A percentile compares a stretch with the other conserved stretches of the same genome.
Conservation (phyloP, 1,140 invertebrate species). For the Marisa cornuarietis region DNA sequence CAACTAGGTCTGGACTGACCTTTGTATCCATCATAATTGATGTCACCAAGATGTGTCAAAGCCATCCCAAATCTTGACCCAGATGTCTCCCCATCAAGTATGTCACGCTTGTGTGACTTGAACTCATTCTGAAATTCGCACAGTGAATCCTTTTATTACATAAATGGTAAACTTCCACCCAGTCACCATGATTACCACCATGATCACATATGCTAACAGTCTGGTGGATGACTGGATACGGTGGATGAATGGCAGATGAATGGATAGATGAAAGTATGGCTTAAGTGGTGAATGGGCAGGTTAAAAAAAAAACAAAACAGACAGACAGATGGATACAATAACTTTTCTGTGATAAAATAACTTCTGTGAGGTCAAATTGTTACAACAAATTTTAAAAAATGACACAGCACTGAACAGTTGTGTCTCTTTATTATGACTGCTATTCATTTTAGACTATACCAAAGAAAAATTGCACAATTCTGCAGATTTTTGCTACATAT, state of each 20-base stretch:
- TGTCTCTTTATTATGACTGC: too few species aligned
- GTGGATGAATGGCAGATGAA: not conserved
- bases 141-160: not conserved
- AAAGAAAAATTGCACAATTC: too few species aligned
- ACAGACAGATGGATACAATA: too few species aligned
- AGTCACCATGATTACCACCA: not conserved
- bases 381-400: too few species aligned
- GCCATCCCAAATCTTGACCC: slow-evolving; percentile 84
- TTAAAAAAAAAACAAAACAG: not conserved
- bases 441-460: too few species aligned
- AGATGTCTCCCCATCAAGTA: slow-evolving; percentile 48
- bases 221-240: not conserved
- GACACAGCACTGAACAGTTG: too few species aligned
- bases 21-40: slow-evolving; percentile 87
- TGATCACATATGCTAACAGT: not conserved
- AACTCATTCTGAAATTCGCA: slow-evolving; percentile 26
- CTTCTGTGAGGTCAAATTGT: too few species aligned
- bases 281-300: not conserved
- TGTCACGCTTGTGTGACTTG: slow-evolving; percentile 40
- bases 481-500: too few species aligned
- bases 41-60: slow-evolving; percentile 85
- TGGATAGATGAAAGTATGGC: not conserved
- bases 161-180: not conserved
- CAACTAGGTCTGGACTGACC: slow-evolving; percentile 47
- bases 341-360: too few species aligned